A percentile compares a stretch with the other conserved stretches of the same genome.
Evolutionary conservation across 2,888 invertebrate species (phyloP).

Genomic region (Amphipoea lucens): DNA sequence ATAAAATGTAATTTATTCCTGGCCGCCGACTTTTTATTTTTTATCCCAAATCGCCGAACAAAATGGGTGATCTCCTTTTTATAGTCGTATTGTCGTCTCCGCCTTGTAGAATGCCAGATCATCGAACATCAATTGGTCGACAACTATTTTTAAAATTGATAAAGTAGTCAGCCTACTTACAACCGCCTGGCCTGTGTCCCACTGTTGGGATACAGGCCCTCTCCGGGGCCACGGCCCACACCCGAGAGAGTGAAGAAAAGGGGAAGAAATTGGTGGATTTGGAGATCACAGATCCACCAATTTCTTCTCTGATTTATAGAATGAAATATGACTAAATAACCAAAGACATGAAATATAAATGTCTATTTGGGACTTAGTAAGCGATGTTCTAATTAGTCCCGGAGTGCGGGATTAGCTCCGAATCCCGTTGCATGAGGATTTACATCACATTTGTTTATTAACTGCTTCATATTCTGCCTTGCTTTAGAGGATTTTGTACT

Average conservation of each 20-base stretch:
- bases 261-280: not conserved
- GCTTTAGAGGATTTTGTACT: slow-evolving; percentile 25
- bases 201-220: not conserved
- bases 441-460: slow-evolving; percentile 58
- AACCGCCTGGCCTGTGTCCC: not conserved
- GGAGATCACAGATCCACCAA: not conserved
- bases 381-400: slow-evolving; percentile 57
- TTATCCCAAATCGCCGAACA: too few species aligned
- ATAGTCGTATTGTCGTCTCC: too few species aligned
- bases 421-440: slow-evolving; percentile 43
- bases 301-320: not conserved
- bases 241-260: not conserved
- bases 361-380: slow-evolving; percentile 35
- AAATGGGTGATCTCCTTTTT: too few species aligned
- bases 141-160: not conserved
- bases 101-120: not conserved
- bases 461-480: slow-evolving; percentile 2
- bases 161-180: not conserved
- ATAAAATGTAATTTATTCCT: too few species aligned
- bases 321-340: slow-evolving; percentile 16
- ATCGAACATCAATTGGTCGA: not conserved
- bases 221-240: not conserved
- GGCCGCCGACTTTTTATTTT: too few species aligned
- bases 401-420: slow-evolving; percentile 49
- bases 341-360: slow-evolving; percentile 2